These are phyloP conservation scores for Ferrisia virgata DNA, from an alignment of 2,888 invertebrate genomes.

Conservation along the genomic window DNA sequence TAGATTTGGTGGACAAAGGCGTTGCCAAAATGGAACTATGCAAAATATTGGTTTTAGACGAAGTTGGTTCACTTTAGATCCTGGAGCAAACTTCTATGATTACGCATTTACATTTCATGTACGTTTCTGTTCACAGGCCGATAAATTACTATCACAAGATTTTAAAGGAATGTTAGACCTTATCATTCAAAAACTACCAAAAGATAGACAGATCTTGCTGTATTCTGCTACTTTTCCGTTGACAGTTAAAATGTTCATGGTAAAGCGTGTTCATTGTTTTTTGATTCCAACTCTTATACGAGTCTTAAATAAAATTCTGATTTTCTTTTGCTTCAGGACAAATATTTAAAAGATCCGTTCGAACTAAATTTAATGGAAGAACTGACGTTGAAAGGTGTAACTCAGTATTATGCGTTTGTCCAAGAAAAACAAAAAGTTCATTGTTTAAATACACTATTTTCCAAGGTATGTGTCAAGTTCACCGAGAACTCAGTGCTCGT, in stretches of 20 bases:
- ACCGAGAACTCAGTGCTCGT: no score
- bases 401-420: constrained; percentile 99
- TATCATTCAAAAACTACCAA: constrained; percentile 89
- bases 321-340: constrained; percentile 59
- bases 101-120: neutral
- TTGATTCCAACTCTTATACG: neutral
- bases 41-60: constrained; percentile 94
- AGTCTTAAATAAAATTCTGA: neutral
- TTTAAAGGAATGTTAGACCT: constrained; percentile 98
- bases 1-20: constrained; percentile 96
- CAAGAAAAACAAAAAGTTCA: constrained; percentile 99
- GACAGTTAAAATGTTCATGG: constrained; percentile 97
- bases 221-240: constrained; percentile 99
- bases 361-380: constrained; percentile 99
- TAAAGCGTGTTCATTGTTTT: constrained; percentile 48
- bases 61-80: constrained; percentile 55
- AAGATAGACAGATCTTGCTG: constrained; percentile 93
- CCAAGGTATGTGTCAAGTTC: constrained; percentile 72
- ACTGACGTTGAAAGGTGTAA: constrained; percentile 96
- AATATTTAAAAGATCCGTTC: constrained; percentile 94
- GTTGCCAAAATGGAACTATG: constrained; percentile 92
- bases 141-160: constrained; percentile 97
- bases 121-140: constrained; percentile 61
- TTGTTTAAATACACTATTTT: constrained; percentile 98
- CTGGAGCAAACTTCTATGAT: neutral